phyloP scores from a whole-genome alignment of 2,113 vertebrate species.

The Ammodramus savannarum region DNA sequence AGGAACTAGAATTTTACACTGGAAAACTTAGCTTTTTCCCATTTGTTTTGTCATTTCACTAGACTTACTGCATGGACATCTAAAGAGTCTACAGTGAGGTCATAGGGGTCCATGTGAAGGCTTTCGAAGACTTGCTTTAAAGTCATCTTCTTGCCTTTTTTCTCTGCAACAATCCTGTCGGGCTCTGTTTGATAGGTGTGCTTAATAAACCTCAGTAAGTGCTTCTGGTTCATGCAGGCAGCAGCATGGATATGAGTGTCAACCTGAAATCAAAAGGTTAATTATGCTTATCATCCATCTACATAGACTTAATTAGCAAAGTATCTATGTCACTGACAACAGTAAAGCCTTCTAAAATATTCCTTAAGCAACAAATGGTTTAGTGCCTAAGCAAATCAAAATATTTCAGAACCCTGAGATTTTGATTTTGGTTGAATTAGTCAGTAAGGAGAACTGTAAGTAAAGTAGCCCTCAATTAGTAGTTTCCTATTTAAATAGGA shows the following conservation, averaged over 20 bases:
- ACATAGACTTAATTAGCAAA: neutral
- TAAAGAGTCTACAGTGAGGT: slow-evolving; percentile 96
- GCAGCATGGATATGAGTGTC: slow-evolving; percentile 98
- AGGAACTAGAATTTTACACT: neutral
- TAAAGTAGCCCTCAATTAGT: neutral
- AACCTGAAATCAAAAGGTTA: slow-evolving; percentile 77
- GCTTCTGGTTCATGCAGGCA: slow-evolving; percentile 98
- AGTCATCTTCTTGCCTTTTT: slow-evolving; percentile 80
- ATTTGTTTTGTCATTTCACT: neutral
- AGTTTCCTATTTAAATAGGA: neutral
- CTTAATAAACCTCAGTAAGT: slow-evolving; percentile 92
- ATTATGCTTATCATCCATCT: neutral
- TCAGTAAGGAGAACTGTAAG: neutral
- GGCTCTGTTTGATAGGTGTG: slow-evolving; percentile 86
- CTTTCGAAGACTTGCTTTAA: slow-evolving; percentile 87
- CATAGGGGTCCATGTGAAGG: slow-evolving; percentile 93
- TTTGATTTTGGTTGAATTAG: neutral
- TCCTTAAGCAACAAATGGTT: neutral
- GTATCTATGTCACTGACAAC: neutral
- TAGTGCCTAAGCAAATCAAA: neutral
- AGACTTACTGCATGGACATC: slow-evolving; percentile 93
- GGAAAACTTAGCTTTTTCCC: neutral
- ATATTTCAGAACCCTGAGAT: neutral
- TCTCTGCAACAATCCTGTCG: slow-evolving; percentile 83
- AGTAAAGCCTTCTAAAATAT: neutral